Conservation (phyloP, 2,113 vertebrate genomes). For the Rhombomys opimus region DNA sequence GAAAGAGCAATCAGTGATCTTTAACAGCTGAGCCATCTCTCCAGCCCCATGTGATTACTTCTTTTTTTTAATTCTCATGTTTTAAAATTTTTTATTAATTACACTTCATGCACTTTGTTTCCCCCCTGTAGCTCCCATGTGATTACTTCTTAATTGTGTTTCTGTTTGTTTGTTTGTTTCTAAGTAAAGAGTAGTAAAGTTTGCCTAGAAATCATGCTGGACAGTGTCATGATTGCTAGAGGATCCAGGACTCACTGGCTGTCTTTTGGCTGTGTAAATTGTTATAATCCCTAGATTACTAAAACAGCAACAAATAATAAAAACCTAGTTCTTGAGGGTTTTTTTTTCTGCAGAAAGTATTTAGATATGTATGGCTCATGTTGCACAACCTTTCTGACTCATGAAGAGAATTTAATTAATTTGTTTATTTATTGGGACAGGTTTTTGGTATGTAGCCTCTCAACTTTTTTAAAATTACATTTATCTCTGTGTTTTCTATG, state of each 20-base stretch:
- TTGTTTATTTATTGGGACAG: neutral
- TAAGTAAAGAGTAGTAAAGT: conserved; percentile 4
- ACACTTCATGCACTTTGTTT: too few species aligned
- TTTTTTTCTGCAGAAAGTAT: conserved; percentile 33
- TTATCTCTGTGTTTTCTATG: neutral
- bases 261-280: neutral
- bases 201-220: neutral
- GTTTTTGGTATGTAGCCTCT: neutral
- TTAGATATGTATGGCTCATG: neutral
- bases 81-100: too few species aligned
- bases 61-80: too few species aligned
- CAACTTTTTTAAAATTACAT: neutral
- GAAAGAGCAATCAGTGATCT: too few species aligned
- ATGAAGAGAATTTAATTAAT: neutral
- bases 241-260: neutral
- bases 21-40: too few species aligned
- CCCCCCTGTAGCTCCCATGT: too few species aligned
- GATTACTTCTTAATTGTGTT: conserved; percentile 6
- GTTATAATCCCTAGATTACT: neutral
- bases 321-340: neutral
- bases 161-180: neutral
- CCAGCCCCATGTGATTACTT: too few species aligned
- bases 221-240: neutral
- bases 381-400: conserved; percentile 39
- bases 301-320: neutral